Evolutionary conservation across 2,888 invertebrate genomes (phyloP).

Genomic region (Ennomos erosarius): DNA sequence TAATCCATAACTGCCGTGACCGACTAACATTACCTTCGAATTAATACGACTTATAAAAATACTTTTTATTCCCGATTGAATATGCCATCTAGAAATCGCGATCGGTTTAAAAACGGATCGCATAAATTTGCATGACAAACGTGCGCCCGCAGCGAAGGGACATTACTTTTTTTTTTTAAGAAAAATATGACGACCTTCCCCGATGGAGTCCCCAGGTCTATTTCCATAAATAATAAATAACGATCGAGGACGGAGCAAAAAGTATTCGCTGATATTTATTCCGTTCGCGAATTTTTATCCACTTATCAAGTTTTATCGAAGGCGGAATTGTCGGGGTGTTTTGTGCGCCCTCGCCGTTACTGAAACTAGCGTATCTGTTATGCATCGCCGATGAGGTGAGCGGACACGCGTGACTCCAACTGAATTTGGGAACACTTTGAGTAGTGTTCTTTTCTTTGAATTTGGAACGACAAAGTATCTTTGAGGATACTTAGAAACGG

Average conservation of each 20-base stretch:
- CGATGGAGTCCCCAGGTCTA: conserved; percentile 78
- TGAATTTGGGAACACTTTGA: background rate
- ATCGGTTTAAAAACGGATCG: conserved; percentile 80
- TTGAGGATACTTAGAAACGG: no score
- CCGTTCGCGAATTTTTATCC: conserved; percentile 77
- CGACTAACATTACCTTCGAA: conserved; percentile 59
- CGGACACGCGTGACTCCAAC: conserved; percentile 8
- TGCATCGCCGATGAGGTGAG: conserved; percentile 25
- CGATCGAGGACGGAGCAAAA: conserved; percentile 76
- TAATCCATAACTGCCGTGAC: conserved; percentile 69
- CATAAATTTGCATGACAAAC: conserved; percentile 84
- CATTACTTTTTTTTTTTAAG: conserved; percentile 81
- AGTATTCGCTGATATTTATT: conserved; percentile 79
- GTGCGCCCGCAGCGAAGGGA: conserved; percentile 65
- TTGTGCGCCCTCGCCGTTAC: conserved; percentile 31
- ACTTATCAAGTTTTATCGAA: conserved; percentile 70
- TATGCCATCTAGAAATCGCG: conserved; percentile 78
- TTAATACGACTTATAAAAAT: conserved; percentile 66
- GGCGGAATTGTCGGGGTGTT: conserved; percentile 35
- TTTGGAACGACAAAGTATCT: no score
- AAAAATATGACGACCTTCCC: conserved; percentile 82
- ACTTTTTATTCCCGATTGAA: conserved; percentile 67
- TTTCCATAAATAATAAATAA: conserved; percentile 85
- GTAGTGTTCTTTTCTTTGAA: background rate
- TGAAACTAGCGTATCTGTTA: conserved; percentile 36